Base-by-base conservation (phyloP, 2,113 vertebrate genomes). In the Lontra canadensis region DNA sequence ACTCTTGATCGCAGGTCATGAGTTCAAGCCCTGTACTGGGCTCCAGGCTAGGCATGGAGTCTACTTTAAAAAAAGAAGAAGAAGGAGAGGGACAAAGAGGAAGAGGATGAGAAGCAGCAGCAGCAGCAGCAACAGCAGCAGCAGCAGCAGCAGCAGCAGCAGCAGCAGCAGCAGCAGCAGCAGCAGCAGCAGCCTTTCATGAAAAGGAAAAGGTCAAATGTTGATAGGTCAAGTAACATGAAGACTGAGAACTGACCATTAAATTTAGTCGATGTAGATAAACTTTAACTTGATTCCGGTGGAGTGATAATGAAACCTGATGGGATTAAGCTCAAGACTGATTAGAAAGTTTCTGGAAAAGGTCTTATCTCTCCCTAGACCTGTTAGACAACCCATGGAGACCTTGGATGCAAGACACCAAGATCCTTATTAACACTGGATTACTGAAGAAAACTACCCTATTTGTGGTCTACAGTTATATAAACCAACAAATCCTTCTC, bases 381-480 rank as follows among this genome's bases (percentile, higher is more conserved):
- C 29, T 29, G 65, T 15, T 87, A 92, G 42, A 80, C 11, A 39
- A 76, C 6, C 2, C 18, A 25, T 6, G 8, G 61, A 55, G 26
- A 17, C 65, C 57, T 71, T 74, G 84, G 26, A 81, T 4, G 7
- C 57, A 89, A 96, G 57, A 44, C 6, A 81, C 4, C 17, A 78
- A 74, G 17, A 34, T 83, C 23, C 39, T 83, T 61, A n/a, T 20
- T 63, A 26, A 74, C 18, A 59, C 0, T 78, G 61, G 90, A 78
- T 92, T 84, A 73, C 52, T 92, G 21, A 88, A 73, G 44, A 96
- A 96, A 92, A 81, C 10, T 17, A 88, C 15, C 20, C 49, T 57
- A 79, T 42, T 59, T 94, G 23, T 97, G 34, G 65, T 39, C 78
- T 79, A 31, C 15, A 69, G 7, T 10, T 67, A 61, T 4, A 49